A percentile compares a stretch with the other conserved stretches of the same genome.
Evolutionary conservation across 2,888 invertebrate genomes (phyloP).

Genomic region (Drosophila acutilabella): DNA sequence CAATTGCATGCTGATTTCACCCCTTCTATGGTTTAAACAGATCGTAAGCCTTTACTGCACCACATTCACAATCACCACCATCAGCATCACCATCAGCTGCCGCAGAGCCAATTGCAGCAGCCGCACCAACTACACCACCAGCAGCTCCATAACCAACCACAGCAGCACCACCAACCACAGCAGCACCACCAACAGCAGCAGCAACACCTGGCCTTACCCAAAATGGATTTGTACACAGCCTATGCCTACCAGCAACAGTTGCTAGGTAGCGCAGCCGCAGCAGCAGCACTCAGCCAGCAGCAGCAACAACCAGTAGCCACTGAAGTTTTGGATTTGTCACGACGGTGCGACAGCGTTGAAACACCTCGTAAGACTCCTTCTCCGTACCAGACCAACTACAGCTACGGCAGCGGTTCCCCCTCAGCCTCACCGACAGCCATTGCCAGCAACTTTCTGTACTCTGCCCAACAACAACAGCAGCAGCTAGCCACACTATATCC

Average conservation of each 20-base stretch:
- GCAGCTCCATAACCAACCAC: slow-evolving; percentile 49
- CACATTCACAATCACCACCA: slow-evolving; percentile 57
- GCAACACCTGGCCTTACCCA: slow-evolving; percentile 65
- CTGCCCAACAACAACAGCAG: slow-evolving; percentile 52
- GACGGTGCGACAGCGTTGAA: slow-evolving; percentile 83
- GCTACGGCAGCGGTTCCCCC: slow-evolving; percentile 81
- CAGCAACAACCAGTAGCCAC: slow-evolving; percentile 52
- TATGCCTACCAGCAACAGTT: slow-evolving; percentile 82
- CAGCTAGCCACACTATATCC: slow-evolving; percentile 71
- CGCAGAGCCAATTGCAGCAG: slow-evolving; percentile 59
- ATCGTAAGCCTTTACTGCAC: slow-evolving; percentile 71
- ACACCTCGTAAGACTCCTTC: slow-evolving; percentile 83
- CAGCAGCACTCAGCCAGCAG: slow-evolving; percentile 66
- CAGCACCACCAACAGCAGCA: slow-evolving; percentile 58
- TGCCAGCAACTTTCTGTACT: slow-evolving; percentile 57
- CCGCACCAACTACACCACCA: slow-evolving; percentile 52
- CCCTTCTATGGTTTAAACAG: slow-evolving; percentile 43
- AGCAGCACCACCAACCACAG: slow-evolving; percentile 54
- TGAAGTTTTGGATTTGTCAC: slow-evolving; percentile 84
- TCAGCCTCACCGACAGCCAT: slow-evolving; percentile 67
- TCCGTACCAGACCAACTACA: slow-evolving; percentile 82
- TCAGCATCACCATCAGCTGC: slow-evolving; percentile 68
- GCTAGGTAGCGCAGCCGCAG: slow-evolving; percentile 56
- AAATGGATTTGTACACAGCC: slow-evolving; percentile 81
- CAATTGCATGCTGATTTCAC: slow-evolving; percentile 1